phyloP scores from a whole-genome alignment of 2,797 vertebrate genomes.

The Austrolebias charrua region DNA sequence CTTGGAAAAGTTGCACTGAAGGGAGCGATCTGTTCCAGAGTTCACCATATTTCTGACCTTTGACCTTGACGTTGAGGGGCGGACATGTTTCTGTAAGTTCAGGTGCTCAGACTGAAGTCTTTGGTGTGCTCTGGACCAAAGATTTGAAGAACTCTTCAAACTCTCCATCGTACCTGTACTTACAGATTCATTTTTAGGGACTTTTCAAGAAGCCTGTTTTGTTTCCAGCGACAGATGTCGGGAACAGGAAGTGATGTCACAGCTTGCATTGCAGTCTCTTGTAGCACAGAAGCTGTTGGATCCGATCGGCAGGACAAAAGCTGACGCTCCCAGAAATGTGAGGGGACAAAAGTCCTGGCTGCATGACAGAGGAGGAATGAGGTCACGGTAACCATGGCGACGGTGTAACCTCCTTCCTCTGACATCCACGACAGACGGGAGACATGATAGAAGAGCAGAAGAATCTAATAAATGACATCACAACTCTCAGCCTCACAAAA shows the following conservation, averaged over 20 bases:
- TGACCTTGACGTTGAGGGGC: background rate
- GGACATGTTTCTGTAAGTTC: background rate
- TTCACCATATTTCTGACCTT: too few relatives aligned
- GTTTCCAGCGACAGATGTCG: constrained; percentile 1
- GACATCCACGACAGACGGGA: constrained; percentile 9
- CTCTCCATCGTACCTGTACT: too few relatives aligned
- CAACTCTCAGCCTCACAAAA: too few relatives aligned
- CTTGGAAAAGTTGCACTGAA: too few relatives aligned
- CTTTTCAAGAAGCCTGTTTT: background rate
- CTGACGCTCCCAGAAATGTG: constrained; percentile 9
- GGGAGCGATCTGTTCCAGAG: too few relatives aligned
- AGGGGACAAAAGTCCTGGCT: constrained; percentile 11
- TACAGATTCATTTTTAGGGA: too few relatives aligned
- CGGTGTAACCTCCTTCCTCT: constrained; percentile 7
- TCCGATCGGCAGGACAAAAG: constrained; percentile 2
- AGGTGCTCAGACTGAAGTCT: background rate
- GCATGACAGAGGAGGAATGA: constrained; percentile 8
- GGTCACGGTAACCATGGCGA: constrained; percentile 37
- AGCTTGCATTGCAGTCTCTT: background rate
- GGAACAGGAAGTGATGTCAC: constrained; percentile 25
- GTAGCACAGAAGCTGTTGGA: too few relatives aligned
- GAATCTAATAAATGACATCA: too few relatives aligned
- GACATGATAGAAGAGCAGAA: constrained; percentile 10
- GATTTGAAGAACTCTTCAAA: background rate
- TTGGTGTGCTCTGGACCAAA: background rate